Conservation (phyloP, 2,113 vertebrate genomes). For the Sclerurus mexicanus region DNA sequence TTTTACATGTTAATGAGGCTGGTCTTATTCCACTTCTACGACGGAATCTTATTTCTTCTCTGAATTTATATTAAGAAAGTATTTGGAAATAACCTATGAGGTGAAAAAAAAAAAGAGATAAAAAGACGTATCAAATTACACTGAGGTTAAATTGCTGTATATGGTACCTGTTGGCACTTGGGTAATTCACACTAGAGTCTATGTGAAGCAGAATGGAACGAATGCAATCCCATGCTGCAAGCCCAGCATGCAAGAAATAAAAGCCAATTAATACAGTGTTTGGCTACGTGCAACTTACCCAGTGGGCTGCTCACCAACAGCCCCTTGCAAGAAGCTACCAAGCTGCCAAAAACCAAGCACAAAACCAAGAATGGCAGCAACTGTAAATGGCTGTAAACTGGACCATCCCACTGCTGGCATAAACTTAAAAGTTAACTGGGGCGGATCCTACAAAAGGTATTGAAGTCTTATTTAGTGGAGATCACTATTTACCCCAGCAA, state of each 20-base stretch:
- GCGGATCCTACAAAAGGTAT: neutral
- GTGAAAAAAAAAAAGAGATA: neutral
- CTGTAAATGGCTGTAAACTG: neutral
- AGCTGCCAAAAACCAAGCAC: neutral
- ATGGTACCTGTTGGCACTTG: neutral
- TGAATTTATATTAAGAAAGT: neutral
- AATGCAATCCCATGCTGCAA: neutral
- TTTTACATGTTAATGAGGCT: neutral
- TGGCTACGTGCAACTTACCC: neutral
- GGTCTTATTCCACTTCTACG: neutral
- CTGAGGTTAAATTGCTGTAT: neutral
- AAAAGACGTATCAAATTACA: neutral
- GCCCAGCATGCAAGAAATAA: neutral
- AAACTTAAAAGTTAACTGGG: neutral
- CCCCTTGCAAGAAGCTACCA: neutral
- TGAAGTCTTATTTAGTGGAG: neutral
- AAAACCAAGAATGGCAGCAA: neutral
- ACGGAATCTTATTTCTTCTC: neutral
- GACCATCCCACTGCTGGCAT: neutral
- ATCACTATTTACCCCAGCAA: neutral
- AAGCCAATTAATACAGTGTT: neutral
- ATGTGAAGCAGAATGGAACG: neutral
- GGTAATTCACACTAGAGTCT: neutral
- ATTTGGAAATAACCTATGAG: neutral
- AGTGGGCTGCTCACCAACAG: neutral